Evolutionary conservation across 2,797 vertebrate genomes (phyloP).

Genomic region (Psittacula echo): DNA sequence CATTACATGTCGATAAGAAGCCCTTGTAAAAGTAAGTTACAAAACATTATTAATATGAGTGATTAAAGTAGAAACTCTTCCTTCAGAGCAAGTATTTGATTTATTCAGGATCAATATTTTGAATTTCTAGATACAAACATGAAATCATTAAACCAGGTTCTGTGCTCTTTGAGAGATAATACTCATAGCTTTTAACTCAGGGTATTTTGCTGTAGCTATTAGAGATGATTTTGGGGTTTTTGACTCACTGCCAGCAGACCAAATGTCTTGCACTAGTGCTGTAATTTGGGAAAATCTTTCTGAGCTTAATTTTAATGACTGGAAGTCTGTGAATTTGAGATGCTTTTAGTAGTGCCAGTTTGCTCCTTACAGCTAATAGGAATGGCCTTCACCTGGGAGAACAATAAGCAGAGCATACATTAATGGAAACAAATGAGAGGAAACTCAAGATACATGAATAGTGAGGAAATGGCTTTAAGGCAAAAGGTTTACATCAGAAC

Average conservation of each 20-base stretch:
- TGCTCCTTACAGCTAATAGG: not conserved
- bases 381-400: not conserved
- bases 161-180: not conserved
- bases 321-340: not conserved
- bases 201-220: not conserved
- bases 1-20: constrained; percentile 83
- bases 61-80: not conserved
- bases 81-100: not conserved
- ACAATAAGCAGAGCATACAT: not conserved
- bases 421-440: not conserved
- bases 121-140: not conserved
- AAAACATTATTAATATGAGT: not conserved
- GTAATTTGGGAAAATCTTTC: not conserved
- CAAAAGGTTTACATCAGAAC: not conserved
- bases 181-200: not conserved
- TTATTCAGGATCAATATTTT: not conserved
- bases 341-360: not conserved
- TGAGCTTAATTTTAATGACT: not conserved
- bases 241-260: not conserved
- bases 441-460: not conserved
- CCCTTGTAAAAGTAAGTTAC: constrained; percentile 73
- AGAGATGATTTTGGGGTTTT: not conserved
- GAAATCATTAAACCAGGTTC: not conserved
- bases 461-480: not conserved
- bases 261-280: not conserved